These are phyloP conservation scores for Mirounga angustirostris DNA, from an alignment of 2,113 vertebrate genomes.

Conservation along the genomic window DNA sequence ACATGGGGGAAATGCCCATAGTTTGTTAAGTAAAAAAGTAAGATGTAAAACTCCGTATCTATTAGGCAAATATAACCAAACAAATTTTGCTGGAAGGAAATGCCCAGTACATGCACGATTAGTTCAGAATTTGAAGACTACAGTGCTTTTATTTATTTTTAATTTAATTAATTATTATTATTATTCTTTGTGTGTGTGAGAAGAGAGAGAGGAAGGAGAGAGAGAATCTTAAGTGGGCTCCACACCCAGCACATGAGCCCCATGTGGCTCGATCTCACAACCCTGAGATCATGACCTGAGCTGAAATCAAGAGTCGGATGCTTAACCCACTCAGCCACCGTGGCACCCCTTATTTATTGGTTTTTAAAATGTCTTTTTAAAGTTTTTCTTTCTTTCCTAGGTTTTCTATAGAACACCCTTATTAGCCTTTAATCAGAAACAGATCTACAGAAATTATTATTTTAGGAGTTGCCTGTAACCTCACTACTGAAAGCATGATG, in stretches of 20 bases:
- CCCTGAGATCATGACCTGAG: not conserved
- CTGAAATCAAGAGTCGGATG: not conserved
- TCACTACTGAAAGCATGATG: not conserved
- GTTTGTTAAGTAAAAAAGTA: not conserved
- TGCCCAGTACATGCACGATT: not conserved
- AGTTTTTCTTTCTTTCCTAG: not conserved
- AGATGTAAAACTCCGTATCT: not conserved
- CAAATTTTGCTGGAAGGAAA: not conserved
- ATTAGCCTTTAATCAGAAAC: not conserved
- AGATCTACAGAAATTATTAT: not conserved
- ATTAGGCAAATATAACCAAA: not conserved
- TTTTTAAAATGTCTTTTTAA: not conserved
- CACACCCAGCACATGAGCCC: not conserved
- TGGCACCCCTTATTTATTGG: not conserved
- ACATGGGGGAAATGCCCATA: not conserved
- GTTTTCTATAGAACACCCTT: not conserved
- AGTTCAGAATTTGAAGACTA: not conserved
- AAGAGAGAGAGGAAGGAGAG: not conserved
- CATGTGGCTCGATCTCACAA: not conserved
- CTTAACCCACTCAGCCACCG: not conserved
- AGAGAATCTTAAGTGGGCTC: not conserved
- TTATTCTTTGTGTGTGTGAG: not conserved
- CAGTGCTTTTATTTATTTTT: not conserved
- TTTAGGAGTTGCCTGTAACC: not conserved
- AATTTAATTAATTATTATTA: not conserved